A percentile compares a stretch with the other conserved stretches of the same genome.
Conservation (phyloP, 2,888 invertebrate species). For the Drosophila subsilvestris region DNA sequence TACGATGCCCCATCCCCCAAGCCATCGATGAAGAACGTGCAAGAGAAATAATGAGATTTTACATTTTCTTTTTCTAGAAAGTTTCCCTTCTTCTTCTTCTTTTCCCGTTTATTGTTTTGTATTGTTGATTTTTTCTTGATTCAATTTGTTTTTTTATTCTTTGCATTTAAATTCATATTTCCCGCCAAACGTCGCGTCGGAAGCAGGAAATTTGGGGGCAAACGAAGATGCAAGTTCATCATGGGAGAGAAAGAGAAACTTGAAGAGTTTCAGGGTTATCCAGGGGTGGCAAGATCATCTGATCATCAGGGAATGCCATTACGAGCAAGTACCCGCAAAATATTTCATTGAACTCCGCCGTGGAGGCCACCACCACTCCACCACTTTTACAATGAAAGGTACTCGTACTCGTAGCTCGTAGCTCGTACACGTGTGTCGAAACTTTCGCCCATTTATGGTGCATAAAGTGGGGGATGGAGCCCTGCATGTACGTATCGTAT, state of each 20-base stretch:
- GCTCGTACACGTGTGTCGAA: neutral
- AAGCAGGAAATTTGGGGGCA: conserved; percentile 25
- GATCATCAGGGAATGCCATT: neutral
- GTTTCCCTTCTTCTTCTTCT: conserved; percentile 25
- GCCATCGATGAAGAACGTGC: conserved; percentile 45
- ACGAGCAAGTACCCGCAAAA: too few relatives aligned
- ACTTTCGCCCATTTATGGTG: conserved; percentile 26
- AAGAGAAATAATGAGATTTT: conserved; percentile 39
- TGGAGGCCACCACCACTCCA: too few relatives aligned
- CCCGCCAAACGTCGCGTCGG: conserved; percentile 1
- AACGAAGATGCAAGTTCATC: conserved; percentile 18
- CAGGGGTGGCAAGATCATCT: neutral
- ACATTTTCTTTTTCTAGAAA: conserved; percentile 48
- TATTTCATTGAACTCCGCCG: too few relatives aligned
- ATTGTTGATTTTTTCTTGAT: conserved; percentile 2
- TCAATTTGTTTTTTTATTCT: conserved; percentile 25
- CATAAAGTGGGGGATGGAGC: conserved; percentile 4
- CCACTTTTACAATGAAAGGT: too few relatives aligned
- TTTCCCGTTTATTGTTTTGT: conserved; percentile 36
- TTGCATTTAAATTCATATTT: neutral
- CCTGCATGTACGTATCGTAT: too few relatives aligned
- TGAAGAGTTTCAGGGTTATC: conserved; percentile 18
- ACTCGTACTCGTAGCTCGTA: too few relatives aligned
- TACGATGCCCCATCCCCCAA: neutral
- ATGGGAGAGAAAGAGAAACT: conserved; percentile 8